Evolutionary conservation across 2,797 vertebrate species (phyloP), one percentile per base, ranked within the genome.

Genomic region (Cryptoblepharus egeriae): DNA sequence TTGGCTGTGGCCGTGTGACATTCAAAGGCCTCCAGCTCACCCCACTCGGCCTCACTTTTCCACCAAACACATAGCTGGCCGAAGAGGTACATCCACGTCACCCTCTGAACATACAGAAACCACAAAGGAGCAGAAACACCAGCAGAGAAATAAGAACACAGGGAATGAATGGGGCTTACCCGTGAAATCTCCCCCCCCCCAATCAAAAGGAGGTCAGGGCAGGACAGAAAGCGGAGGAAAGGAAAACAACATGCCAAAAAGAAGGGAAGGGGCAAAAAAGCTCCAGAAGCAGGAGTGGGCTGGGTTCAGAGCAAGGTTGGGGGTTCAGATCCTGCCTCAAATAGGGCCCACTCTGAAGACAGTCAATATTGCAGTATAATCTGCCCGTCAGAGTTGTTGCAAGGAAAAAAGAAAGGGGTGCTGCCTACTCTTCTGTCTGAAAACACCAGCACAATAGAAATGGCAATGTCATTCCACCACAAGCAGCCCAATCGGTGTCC

Each of bases 1-100:
- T 10, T 28, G 75, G 81, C 70, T 61, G 39, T 86, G 85, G 83
- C 92, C 81, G 78, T 22, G 37, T 88, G 90, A 88, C 92, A 90
- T 92, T 89, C 90, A 87, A 1, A 77, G 39, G 64, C 83, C 75
- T n/a, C 30, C 28, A 6, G 15, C 26, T 4, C 57, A 28, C 18
- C 80, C 75, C 84, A 55, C 83, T 42, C 79, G 2, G 11, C 42
- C 42, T 37, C 75, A 28, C 30, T 5, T 63, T 22, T 58, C 61
- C 37, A 65, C 89, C 84, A 82, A 39, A 1, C 32, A 28, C 37
- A 4, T 1, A n/a, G 28, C 55, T 30, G n/a, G 80, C 1, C 0
- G 49, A 75, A 90, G 75, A 82, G 88, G 78, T 32, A 32, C 77
- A 72, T 70, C 42, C 61, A 18, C 24, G 75, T 72, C 69, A 49